These are phyloP conservation scores for Talpa occidentalis DNA, from an alignment of 2,113 vertebrate species.

Conservation along the genomic window DNA sequence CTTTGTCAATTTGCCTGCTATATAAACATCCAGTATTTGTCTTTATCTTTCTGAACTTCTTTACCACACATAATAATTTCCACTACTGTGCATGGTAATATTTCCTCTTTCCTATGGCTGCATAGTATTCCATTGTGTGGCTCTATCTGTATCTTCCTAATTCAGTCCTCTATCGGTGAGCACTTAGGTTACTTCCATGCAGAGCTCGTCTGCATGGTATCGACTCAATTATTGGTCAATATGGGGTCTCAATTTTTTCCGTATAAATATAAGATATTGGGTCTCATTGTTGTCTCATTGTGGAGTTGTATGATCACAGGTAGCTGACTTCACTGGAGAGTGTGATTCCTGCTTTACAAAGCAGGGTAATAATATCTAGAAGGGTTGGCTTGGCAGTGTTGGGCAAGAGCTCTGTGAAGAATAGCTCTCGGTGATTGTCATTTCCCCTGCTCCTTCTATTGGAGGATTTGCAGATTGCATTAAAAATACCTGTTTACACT, in stretches of 20 bases:
- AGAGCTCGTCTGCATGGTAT: background rate
- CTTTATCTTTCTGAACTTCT: no score
- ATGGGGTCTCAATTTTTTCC: background rate
- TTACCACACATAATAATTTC: no score
- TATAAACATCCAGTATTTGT: no score
- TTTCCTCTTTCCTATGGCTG: no score
- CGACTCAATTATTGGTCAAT: background rate
- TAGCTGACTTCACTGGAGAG: background rate
- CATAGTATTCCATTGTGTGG: no score
- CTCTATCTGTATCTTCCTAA: no score
- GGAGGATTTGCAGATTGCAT: background rate
- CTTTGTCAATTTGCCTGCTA: no score
- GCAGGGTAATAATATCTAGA: background rate
- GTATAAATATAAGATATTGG: background rate
- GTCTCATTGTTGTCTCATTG: background rate
- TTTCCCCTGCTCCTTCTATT: background rate
- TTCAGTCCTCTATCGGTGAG: no score
- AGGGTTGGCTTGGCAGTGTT: background rate
- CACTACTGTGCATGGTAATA: no score
- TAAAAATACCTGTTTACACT: background rate
- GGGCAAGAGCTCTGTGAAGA: background rate
- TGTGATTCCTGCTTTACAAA: background rate
- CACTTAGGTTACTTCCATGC: no score
- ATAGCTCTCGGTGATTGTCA: background rate
- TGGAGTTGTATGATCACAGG: background rate